phyloP scores from a whole-genome alignment of 2,888 invertebrate species.

The Xylota sylvarum region DNA sequence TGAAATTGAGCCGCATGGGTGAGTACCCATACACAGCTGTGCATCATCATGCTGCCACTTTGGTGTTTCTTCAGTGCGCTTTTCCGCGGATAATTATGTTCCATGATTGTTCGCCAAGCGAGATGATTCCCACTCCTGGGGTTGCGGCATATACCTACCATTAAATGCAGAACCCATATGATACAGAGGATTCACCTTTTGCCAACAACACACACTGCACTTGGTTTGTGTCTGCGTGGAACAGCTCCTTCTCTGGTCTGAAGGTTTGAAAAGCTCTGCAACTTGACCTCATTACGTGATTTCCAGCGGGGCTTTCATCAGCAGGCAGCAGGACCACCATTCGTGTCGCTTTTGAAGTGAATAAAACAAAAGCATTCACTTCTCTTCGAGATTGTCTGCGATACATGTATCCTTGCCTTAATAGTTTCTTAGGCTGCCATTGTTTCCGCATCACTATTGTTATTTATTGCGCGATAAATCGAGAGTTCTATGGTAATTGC shows the following conservation, averaged over 20 bases:
- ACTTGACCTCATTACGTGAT: slow-evolving; percentile 76
- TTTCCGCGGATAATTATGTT: slow-evolving; percentile 45
- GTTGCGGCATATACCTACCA: slow-evolving; percentile 10
- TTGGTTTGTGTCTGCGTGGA: slow-evolving; percentile 38
- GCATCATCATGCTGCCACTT: slow-evolving; percentile 49
- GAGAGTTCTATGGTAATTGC: slow-evolving; percentile 68
- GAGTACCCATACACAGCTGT: slow-evolving; percentile 39
- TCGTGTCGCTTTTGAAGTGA: slow-evolving; percentile 35
- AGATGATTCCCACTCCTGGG: slow-evolving; percentile 17
- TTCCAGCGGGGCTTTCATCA: slow-evolving; percentile 45
- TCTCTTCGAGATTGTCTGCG: slow-evolving; percentile 53
- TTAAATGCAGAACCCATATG: slow-evolving; percentile 29
- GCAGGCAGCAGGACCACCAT: slow-evolving; percentile 21
- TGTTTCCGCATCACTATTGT: slow-evolving; percentile 54
- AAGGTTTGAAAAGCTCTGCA: slow-evolving; percentile 24
- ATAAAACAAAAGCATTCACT: slow-evolving; percentile 48
- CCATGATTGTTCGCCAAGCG: slow-evolving; percentile 27
- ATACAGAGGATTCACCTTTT: slow-evolving; percentile 18
- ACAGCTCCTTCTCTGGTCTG: too few species aligned
- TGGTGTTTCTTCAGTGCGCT: slow-evolving; percentile 25
- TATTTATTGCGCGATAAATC: slow-evolving; percentile 63
- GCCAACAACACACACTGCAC: slow-evolving; percentile 6
- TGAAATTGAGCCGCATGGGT: slow-evolving; percentile 46
- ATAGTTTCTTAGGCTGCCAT: slow-evolving; percentile 43
- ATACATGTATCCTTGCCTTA: slow-evolving; percentile 28